Evolutionary conservation across 2,797 vertebrate species (phyloP).

Genomic region (Anisognathus igniventris): DNA sequence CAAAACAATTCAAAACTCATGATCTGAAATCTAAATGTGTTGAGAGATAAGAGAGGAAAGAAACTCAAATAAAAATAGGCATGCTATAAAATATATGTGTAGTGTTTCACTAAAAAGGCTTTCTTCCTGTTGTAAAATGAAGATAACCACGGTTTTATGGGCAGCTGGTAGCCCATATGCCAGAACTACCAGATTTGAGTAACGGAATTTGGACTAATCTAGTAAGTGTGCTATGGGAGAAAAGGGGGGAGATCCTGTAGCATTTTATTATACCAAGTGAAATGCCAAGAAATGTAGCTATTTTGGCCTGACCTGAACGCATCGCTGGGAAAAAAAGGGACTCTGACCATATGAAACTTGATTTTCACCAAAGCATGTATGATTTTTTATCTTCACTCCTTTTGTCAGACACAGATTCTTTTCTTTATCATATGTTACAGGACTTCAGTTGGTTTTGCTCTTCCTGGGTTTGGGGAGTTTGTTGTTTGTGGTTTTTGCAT

Average conservation of each 20-base stretch:
- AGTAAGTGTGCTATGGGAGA: neutral
- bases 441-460: neutral
- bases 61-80: slow-evolving; percentile 10
- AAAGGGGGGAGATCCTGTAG: neutral
- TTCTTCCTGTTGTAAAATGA: neutral
- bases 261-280: neutral
- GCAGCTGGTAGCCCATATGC: slow-evolving; percentile 37
- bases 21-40: neutral
- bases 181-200: slow-evolving; percentile 11
- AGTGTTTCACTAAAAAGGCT: neutral
- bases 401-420: neutral
- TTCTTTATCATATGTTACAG: neutral
- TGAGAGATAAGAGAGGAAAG: neutral
- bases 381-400: neutral
- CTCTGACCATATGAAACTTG: neutral
- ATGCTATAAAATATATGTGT: neutral
- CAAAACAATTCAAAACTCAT: neutral
- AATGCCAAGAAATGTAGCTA: neutral
- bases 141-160: neutral
- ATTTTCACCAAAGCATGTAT: neutral
- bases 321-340: neutral
- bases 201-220: neutral
- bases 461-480: neutral
- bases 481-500: neutral
- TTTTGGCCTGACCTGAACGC: neutral